Percentiles rank a stretch among this genome's conserved stretches.
These are phyloP conservation scores for Pseudomugil gertrudae DNA, from an alignment of 2,797 vertebrate genomes.

Conservation along the genomic window DNA sequence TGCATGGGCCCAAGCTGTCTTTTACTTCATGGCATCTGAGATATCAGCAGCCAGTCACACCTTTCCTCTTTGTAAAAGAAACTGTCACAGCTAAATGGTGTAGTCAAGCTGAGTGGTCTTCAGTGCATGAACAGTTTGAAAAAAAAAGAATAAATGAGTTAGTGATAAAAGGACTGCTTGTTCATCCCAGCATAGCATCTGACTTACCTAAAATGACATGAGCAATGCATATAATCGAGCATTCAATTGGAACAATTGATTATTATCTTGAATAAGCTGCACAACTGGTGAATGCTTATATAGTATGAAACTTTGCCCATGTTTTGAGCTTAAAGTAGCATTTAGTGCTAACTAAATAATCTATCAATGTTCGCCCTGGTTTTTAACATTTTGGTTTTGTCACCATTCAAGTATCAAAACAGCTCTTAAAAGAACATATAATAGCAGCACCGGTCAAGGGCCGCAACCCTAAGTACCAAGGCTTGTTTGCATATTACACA, in stretches of 20 bases:
- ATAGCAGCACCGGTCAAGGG: slow-evolving; percentile 57
- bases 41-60: slow-evolving; percentile 30
- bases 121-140: slow-evolving; percentile 53
- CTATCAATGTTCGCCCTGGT: slow-evolving; percentile 11
- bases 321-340: slow-evolving; percentile 3
- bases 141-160: slow-evolving; percentile 68
- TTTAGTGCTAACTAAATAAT: slow-evolving; percentile 24
- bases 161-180: slow-evolving; percentile 74
- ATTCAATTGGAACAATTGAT: too few relatives aligned
- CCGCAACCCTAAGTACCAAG: slow-evolving; percentile 30
- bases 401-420: slow-evolving; percentile 27
- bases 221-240: too few relatives aligned
- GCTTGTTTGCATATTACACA: slow-evolving; percentile 66
- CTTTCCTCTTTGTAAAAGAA: slow-evolving; percentile 29
- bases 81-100: slow-evolving; percentile 39
- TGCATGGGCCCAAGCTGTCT: slow-evolving; percentile 5
- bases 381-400: slow-evolving; percentile 35
- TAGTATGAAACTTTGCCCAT: not conserved
- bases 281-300: not conserved
- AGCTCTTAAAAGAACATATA: slow-evolving; percentile 35
- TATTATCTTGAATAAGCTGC: slow-evolving; percentile 30
- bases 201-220: slow-evolving; percentile 73
- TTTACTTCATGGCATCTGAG: slow-evolving; percentile 17
- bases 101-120: slow-evolving; percentile 36
- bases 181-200: slow-evolving; percentile 67